These are phyloP conservation scores for Phoeniculus purpureus DNA, from an alignment of 2,797 vertebrate genomes.

Conservation along the genomic window DNA sequence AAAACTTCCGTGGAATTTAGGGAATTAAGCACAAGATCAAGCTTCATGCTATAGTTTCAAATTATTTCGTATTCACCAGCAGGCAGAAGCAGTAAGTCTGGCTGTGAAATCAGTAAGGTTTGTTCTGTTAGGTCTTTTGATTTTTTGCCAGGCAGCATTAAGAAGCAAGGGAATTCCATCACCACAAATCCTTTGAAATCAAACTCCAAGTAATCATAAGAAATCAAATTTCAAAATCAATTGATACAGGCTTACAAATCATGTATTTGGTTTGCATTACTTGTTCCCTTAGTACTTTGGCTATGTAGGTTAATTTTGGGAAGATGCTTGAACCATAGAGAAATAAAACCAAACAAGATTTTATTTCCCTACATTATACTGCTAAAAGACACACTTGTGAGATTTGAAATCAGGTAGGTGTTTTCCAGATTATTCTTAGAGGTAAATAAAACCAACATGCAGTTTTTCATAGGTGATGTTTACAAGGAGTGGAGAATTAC, in stretches of 20 bases:
- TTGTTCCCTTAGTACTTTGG: background rate
- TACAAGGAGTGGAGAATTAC: slow-evolving; percentile 26
- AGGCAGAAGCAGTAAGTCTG: slow-evolving; percentile 34
- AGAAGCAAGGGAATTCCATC: slow-evolving; percentile 72
- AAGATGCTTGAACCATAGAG: background rate
- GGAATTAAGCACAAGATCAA: slow-evolving; percentile 28
- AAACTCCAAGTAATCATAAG: slow-evolving; percentile 49
- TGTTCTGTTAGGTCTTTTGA: slow-evolving; percentile 31
- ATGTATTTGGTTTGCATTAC: background rate
- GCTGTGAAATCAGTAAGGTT: slow-evolving; percentile 45
- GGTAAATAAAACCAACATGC: slow-evolving; percentile 66
- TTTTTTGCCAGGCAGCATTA: slow-evolving; percentile 50
- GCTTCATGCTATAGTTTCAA: slow-evolving; percentile 32
- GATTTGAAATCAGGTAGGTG: slow-evolving; percentile 51
- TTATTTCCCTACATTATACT: slow-evolving; percentile 3
- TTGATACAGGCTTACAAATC: background rate
- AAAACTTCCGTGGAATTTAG: background rate
- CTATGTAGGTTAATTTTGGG: background rate
- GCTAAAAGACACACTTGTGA: slow-evolving; percentile 48
- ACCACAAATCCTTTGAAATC: slow-evolving; percentile 71
- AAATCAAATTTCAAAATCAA: slow-evolving; percentile 68
- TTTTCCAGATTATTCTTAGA: slow-evolving; percentile 64
- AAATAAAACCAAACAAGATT: slow-evolving; percentile 56
- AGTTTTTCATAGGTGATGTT: slow-evolving; percentile 21
- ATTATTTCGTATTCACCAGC: slow-evolving; percentile 30